Evolutionary conservation across 2,797 vertebrate species (phyloP), one percentile per base, ranked within the genome.

Genomic region (Danio albolineatus): DNA sequence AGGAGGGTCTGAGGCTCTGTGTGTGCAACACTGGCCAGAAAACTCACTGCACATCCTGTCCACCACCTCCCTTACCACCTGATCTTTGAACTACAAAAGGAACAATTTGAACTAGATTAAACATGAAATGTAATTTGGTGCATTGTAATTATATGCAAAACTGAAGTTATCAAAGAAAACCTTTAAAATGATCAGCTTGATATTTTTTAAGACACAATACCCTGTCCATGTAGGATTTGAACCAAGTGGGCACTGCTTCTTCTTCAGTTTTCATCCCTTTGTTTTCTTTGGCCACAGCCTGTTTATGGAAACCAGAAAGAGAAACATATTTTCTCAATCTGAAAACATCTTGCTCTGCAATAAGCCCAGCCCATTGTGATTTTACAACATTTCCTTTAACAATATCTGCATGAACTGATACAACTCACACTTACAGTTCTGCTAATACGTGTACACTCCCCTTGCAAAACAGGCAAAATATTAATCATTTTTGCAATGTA

Each of bases 61-160:
- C 69, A 99, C 97, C 0, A 97, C 97, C 86, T 99, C 97, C 86
- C 95, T 96, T 62, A 99, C 96, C 10, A 99, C 95, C 83, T 98
- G 97, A 12, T 98, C 96, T 89, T 98, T 96, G 84, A 99, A 99
- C 98, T 99, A 82, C 1, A 65, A 76, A 73, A 10, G 21, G 39
- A 62, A 54, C 36, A 36, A 21, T 53, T 17, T 54, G 14, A 12
- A 56, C 8, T 56, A 59, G 21, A 70, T 54, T 77, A 46, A 60
- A 39, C 12, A 9, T 49, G 39, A 57, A 5, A 51, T 71, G 14
- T 28, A 28, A 28, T 28, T 1, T 28, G 28, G 28, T 28, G 28
- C 28, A 28, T 28, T 28, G 28, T 28, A 28, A 3, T 28, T 28
- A 28, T 28, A 8, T 46, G 7, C 2, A 41, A 56, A 59, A 53